These are phyloP conservation scores for Drosophila nannoptera DNA, from an alignment of 1,140 invertebrate genomes.

Conservation along the genomic window DNA sequence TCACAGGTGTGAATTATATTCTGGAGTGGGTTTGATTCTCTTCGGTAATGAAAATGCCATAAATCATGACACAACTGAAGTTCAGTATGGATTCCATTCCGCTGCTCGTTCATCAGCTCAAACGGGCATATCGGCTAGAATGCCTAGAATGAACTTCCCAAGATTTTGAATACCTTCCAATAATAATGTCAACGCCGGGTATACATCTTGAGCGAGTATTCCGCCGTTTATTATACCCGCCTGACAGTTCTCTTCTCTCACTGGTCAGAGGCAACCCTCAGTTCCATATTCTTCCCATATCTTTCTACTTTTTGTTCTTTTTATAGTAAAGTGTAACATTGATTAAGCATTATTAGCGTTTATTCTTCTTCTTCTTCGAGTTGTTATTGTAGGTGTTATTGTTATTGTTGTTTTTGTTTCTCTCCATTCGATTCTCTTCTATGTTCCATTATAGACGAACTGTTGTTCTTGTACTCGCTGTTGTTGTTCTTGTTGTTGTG, in stretches of 20 bases:
- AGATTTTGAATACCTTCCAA: too few species aligned
- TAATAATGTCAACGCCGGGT: too few species aligned
- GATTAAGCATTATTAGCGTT: constrained; percentile 77
- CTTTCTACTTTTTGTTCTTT: constrained; percentile 15
- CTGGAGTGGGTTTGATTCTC: constrained; percentile 50
- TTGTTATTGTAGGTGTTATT: constrained; percentile 55
- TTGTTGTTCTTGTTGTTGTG: constrained; percentile 39
- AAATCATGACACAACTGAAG: constrained; percentile 74
- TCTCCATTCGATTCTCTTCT: constrained; percentile 10
- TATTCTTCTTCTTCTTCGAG: constrained; percentile 63
- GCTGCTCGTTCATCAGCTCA: constrained; percentile 5
- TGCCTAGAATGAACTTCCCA: too few species aligned
- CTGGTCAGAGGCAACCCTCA: constrained; percentile 12
- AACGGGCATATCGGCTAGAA: too few species aligned
- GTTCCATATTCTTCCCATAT: constrained; percentile 40
- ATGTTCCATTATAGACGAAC: constrained; percentile 46
- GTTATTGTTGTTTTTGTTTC: constrained; percentile 48
- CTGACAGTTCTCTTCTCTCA: too few species aligned
- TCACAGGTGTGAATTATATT: constrained; percentile 64
- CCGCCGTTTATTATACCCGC: too few species aligned
- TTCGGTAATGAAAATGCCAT: constrained; percentile 69
- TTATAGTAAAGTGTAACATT: constrained; percentile 78
- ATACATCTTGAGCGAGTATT: too few species aligned
- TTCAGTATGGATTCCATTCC: constrained; percentile 25
- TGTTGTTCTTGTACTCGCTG: constrained; percentile 21